Evolutionary conservation across 2,113 vertebrate species (phyloP).

Genomic region (Sarotherodon lohbergeri): DNA sequence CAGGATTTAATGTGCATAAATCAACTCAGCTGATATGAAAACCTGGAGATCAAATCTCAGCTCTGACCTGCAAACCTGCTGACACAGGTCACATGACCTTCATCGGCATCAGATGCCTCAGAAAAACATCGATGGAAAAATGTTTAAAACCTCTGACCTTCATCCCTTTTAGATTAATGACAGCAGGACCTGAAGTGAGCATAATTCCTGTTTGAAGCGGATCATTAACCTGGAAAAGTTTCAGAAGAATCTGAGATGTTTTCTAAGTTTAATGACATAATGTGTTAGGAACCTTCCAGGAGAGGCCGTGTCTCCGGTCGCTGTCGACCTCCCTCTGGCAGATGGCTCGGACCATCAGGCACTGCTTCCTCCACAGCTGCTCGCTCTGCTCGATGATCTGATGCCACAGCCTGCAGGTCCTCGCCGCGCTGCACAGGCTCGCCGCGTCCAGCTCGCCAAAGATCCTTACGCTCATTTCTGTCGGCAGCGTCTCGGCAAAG

Average conservation of each 20-base stretch:
- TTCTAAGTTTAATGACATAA: fast-evolving
- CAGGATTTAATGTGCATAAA: neutral
- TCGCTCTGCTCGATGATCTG: slow-evolving; percentile 70
- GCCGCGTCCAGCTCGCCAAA: slow-evolving; percentile 75
- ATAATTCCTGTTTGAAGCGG: neutral
- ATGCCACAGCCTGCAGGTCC: slow-evolving; percentile 80
- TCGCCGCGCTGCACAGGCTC: slow-evolving; percentile 77
- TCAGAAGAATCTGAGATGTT: neutral
- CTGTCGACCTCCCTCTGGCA: slow-evolving; percentile 79
- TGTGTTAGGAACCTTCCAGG: slow-evolving; percentile 79
- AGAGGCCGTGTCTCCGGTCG: slow-evolving; percentile 73
- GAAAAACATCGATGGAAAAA: fast-evolving
- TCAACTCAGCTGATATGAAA: neutral
- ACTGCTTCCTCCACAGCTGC: slow-evolving; percentile 79
- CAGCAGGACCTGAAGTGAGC: fast-evolving
- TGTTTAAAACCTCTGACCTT: neutral
- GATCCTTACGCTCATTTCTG: slow-evolving; percentile 78
- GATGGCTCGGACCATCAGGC: slow-evolving; percentile 65
- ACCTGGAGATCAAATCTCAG: neutral
- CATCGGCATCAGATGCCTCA: fast-evolving
- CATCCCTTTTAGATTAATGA: neutral
- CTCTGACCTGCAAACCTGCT: neutral
- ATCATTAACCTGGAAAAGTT: neutral
- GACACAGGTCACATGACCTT: neutral
- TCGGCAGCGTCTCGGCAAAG: slow-evolving; percentile 73